phyloP scores from a whole-genome alignment of 2,888 invertebrate genomes.

The Pogonocherus hispidulus region DNA sequence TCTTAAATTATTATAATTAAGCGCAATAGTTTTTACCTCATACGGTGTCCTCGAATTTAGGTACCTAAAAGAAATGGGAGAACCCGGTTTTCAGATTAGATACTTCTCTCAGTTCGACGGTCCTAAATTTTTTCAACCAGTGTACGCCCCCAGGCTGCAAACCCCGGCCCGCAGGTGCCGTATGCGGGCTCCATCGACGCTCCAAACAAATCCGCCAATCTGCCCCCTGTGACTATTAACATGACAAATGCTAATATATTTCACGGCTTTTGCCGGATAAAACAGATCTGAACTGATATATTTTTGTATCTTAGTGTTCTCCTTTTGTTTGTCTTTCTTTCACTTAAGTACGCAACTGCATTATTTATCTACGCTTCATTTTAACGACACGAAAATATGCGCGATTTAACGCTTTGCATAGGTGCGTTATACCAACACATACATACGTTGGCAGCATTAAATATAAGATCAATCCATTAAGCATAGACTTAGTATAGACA shows the following conservation, averaged over 20 bases:
- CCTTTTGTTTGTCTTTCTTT: slow-evolving; percentile 58
- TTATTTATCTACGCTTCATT: slow-evolving; percentile 46
- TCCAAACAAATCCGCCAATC: slow-evolving; percentile 66
- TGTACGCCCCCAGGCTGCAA: neutral
- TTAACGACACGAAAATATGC: neutral
- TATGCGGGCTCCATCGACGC: slow-evolving; percentile 59
- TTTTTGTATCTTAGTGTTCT: slow-evolving; percentile 60
- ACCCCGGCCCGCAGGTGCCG: slow-evolving; percentile 60
- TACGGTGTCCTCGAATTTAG: no score
- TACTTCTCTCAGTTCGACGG: neutral
- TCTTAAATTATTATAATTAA: no score
- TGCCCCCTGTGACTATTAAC: slow-evolving; percentile 68
- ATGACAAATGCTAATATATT: slow-evolving; percentile 70
- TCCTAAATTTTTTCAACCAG: slow-evolving; percentile 7
- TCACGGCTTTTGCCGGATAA: slow-evolving; percentile 67
- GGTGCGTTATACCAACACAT: no score
- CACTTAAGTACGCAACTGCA: slow-evolving; percentile 48
- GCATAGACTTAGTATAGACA: no score
- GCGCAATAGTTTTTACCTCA: no score
- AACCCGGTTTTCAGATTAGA: no score
- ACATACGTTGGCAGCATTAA: no score
- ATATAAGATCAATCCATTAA: no score
- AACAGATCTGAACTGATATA: slow-evolving; percentile 66
- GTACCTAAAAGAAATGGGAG: no score
- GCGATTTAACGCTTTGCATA: no score